Evolutionary conservation across 2,113 vertebrate genomes (phyloP), one percentile per base, ranked within the genome.

Genomic region (Merops nubicus): DNA sequence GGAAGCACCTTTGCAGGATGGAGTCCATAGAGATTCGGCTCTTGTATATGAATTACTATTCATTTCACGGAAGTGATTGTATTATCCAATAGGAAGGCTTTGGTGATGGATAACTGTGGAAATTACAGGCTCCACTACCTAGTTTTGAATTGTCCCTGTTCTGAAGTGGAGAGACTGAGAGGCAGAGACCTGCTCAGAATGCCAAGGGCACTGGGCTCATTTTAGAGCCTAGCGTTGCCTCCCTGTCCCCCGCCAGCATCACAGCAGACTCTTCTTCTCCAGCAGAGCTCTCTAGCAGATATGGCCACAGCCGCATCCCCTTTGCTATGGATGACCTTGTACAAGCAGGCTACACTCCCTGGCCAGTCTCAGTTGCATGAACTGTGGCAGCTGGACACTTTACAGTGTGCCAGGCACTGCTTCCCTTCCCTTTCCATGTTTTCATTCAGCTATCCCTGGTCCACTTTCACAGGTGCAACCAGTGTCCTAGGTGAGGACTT

Each of bases 41-140:
- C 5, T 51, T 59, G 5, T n/a, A 13, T 36, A 8, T 38, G 28
- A 94, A 69, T 74, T 62, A 28, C 36, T 80, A 62, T 45, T 77
- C 79, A 84, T 74, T 20, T 43, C 34, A 79, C 83, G 29, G 13
- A 83, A 36, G 5, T 34, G 3, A 60, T 73, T 82, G 83, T 69
- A 47, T 40, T 73, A 69, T 60, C 23, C 38, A 43, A 11, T 26
- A 36, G 57, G n/a, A 79, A 91, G 36, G 33, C 12, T 50, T 78
- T 18, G 15, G 19, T 15, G 77, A 10, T 62, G 28, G 21, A 38
- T 68, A 56, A 53, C 14, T 31, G 43, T 50, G 51, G 70, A 92
- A 82, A 75, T 64, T 29, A 51, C 23, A 83, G 56, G 25, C 15
- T 42, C 8, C 2, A 26, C 15, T 0, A 0, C 57, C 6, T 51